A percentile compares a stretch with the other conserved stretches of the same genome.
Evolutionary conservation across 2,113 vertebrate genomes (phyloP).

Genomic region (Paedocypris sp.): DNA sequence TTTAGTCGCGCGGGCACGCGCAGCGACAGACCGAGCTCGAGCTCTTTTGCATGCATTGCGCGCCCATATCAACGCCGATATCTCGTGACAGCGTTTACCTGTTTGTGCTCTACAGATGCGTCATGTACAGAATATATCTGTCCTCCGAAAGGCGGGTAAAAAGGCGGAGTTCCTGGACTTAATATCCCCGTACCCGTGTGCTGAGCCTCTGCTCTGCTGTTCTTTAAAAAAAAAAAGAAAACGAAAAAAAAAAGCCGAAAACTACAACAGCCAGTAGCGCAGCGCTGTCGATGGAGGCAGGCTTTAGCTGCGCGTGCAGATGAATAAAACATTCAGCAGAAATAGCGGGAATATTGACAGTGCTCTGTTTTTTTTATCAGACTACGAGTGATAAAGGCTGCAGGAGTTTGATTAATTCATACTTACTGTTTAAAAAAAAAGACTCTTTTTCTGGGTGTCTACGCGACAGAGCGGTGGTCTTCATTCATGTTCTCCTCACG

Average conservation of each 20-base stretch:
- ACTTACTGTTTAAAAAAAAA: not conserved
- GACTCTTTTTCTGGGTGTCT: not conserved
- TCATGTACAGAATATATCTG: slow-evolving; percentile 30
- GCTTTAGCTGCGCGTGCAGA: slow-evolving; percentile 56
- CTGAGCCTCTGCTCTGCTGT: slow-evolving; percentile 39
- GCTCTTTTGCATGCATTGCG: slow-evolving; percentile 9
- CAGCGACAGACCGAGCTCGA: not conserved
- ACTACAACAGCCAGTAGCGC: slow-evolving; percentile 42
- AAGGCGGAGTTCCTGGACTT: slow-evolving; percentile 29
- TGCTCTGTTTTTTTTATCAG: no score
- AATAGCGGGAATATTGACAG: no score
- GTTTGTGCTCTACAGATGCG: slow-evolving; percentile 42
- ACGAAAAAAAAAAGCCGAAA: slow-evolving; percentile 20
- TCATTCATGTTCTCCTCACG: not conserved
- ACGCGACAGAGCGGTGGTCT: not conserved
- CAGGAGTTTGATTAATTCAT: not conserved
- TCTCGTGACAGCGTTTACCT: slow-evolving; percentile 46
- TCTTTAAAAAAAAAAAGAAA: slow-evolving; percentile 26
- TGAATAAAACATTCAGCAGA: no score
- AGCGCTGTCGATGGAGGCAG: slow-evolving; percentile 50
- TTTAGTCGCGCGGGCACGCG: not conserved
- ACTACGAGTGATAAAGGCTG: no score
- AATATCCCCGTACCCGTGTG: slow-evolving; percentile 44
- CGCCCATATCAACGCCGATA: not conserved
- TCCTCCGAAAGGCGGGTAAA: slow-evolving; percentile 32